A percentile compares a stretch with the other conserved stretches of the same genome.
These are phyloP conservation scores for Hemistola chrysoprasaria DNA, from an alignment of 2,888 invertebrate genomes.

Conservation along the genomic window DNA sequence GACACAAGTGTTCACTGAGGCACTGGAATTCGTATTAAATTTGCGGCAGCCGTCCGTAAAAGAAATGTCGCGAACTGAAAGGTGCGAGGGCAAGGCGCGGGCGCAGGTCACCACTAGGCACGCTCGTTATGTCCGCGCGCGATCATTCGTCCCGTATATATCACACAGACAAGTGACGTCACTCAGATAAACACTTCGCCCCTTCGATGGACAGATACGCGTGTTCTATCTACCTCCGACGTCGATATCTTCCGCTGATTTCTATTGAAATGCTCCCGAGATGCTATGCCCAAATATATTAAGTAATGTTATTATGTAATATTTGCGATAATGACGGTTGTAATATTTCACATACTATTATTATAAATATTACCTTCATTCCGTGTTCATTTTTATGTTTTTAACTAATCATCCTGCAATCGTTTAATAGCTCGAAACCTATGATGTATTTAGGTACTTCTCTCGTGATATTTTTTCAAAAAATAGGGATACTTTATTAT, in stretches of 20 bases:
- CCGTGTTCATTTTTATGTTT: too few species aligned
- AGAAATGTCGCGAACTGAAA: conserved; percentile 45
- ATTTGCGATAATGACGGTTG: too few species aligned
- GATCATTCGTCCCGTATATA: conserved; percentile 62
- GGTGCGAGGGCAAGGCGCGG: conserved; percentile 44
- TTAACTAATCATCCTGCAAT: too few species aligned
- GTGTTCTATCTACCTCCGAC: conserved; percentile 27
- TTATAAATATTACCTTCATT: too few species aligned
- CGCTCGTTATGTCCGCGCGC: conserved; percentile 72
- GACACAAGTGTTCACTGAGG: conserved; percentile 53
- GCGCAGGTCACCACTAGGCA: conserved; percentile 52
- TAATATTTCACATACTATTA: too few species aligned
- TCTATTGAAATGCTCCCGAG: conserved; percentile 10
- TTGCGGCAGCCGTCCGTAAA: conserved; percentile 33
- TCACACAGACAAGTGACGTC: conserved; percentile 61
- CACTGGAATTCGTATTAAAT: conserved; percentile 43
- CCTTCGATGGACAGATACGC: conserved; percentile 28
- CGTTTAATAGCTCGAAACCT: too few species aligned
- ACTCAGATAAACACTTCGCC: conserved; percentile 51
- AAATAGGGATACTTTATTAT: too few species aligned
- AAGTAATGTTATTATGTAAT: not conserved
- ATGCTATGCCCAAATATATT: not conserved
- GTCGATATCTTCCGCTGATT: not conserved
- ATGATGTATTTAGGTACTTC: too few species aligned
- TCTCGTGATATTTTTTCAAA: too few species aligned